A percentile compares a stretch with the other conserved stretches of the same genome.
Conservation (phyloP, 2,113 vertebrate species). For the Elaphurus davidianus region DNA sequence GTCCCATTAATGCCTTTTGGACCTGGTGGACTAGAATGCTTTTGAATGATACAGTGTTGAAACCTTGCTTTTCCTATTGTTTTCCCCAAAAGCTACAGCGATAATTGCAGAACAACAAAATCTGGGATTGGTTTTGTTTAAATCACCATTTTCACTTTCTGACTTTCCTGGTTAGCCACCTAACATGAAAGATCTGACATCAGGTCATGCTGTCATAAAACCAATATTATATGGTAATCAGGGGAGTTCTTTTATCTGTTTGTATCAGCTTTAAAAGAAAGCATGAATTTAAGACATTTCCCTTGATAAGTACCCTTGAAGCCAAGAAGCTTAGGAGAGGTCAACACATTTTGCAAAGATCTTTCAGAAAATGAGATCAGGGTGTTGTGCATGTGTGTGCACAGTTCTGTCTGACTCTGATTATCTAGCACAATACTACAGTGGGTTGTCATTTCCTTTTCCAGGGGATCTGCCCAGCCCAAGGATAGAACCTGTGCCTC, state of each 20-base stretch:
- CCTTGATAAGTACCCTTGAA: neutral
- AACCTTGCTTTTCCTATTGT: neutral
- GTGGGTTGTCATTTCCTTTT: neutral
- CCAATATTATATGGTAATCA: neutral
- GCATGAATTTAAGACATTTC: neutral
- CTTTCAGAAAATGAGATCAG: neutral
- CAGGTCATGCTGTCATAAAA: neutral
- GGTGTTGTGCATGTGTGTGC: neutral
- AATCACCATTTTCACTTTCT: neutral
- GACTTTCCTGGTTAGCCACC: neutral
- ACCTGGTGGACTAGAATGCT: neutral
- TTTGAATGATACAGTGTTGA: neutral
- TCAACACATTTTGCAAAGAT: neutral
- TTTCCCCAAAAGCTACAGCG: neutral
- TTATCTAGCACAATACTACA: neutral
- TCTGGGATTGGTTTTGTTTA: neutral
- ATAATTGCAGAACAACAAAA: neutral
- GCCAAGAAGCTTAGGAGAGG: neutral
- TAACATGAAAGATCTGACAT: neutral
- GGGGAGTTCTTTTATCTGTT: neutral
- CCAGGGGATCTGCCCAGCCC: neutral
- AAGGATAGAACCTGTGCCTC: neutral
- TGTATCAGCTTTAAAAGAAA: neutral
- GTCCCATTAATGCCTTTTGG: neutral
- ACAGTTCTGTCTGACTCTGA: neutral